phyloP scores from a whole-genome alignment of 2,888 invertebrate genomes.

The Pammene fasciana region DNA sequence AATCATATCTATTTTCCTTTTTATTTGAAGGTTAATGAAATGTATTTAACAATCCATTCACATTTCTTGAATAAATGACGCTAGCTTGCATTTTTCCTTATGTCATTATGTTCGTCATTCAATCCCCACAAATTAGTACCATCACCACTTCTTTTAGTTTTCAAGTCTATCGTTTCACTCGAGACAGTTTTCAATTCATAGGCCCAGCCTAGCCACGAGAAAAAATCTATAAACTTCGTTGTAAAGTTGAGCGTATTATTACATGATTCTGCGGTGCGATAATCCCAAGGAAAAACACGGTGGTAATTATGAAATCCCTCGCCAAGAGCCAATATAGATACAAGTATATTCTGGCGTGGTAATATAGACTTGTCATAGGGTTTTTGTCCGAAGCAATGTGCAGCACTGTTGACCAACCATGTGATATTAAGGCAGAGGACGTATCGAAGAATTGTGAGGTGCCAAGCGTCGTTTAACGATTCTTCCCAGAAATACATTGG shows the following conservation, averaged over 20 bases:
- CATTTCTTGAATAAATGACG: too few relatives aligned
- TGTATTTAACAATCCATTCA: too few relatives aligned
- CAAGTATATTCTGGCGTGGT: conserved; percentile 53
- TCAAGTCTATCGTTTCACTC: conserved; percentile 42
- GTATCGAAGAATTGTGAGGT: conserved; percentile 77
- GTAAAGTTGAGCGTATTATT: conserved; percentile 59
- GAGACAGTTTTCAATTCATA: conserved; percentile 59
- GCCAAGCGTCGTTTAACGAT: conserved; percentile 62
- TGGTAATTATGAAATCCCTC: conserved; percentile 68
- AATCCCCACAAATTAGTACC: conserved; percentile 43
- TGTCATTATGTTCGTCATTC: conserved; percentile 34
- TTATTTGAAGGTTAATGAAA: too few relatives aligned
- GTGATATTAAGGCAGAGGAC: conserved; percentile 83
- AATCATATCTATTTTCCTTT: too few relatives aligned
- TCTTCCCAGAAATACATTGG: conserved; percentile 85
- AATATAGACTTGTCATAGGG: conserved; percentile 71
- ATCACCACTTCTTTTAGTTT: conserved; percentile 43
- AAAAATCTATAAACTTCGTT: conserved; percentile 60
- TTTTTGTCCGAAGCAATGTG: conserved; percentile 79
- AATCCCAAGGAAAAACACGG: conserved; percentile 64
- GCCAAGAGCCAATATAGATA: conserved; percentile 52
- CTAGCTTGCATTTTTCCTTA: conserved; percentile 4
- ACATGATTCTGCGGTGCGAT: conserved; percentile 60
- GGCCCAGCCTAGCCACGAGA: conserved; percentile 62
- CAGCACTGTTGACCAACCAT: conserved; percentile 86